Percentiles rank a stretch among this genome's conserved stretches.
Evolutionary conservation across 2,888 invertebrate genomes (phyloP).

Genomic region (Pachydiplax longipennis): DNA sequence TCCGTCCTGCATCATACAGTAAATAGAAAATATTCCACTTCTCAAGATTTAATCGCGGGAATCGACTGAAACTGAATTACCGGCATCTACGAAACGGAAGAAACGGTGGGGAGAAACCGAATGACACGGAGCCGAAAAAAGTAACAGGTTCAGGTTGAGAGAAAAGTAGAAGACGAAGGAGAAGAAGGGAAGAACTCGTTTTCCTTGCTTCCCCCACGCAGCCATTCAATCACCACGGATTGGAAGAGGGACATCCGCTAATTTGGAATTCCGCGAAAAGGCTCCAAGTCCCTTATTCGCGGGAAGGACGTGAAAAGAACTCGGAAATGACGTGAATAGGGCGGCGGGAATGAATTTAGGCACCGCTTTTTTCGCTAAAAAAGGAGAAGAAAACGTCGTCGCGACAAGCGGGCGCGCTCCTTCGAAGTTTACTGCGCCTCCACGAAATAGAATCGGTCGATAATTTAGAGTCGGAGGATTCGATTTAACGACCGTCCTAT

Average conservation of each 20-base stretch:
- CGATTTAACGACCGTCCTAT: neutral
- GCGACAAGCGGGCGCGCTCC: neutral
- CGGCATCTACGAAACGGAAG: no score
- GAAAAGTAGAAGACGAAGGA: no score
- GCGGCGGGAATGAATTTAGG: neutral
- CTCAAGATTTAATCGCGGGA: no score
- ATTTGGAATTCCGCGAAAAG: neutral
- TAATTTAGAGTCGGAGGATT: neutral
- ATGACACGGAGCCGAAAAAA: no score
- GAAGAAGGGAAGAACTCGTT: no score
- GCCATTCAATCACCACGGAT: slow-evolving; percentile 1
- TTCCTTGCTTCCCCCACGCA: neutral
- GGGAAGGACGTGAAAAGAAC: neutral
- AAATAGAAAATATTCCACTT: no score
- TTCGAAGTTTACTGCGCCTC: neutral
- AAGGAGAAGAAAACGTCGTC: neutral
- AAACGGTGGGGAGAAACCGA: no score
- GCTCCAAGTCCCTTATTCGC: neutral
- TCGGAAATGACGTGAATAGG: neutral
- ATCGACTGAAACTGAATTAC: no score
- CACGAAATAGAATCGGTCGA: neutral
- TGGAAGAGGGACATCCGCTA: neutral
- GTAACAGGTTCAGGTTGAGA: no score
- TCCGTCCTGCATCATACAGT: no score
- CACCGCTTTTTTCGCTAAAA: neutral